Evolutionary conservation across 1,140 invertebrate species (phyloP), one percentile per base, ranked within the genome.

Genomic region (Papilio polytes): DNA sequence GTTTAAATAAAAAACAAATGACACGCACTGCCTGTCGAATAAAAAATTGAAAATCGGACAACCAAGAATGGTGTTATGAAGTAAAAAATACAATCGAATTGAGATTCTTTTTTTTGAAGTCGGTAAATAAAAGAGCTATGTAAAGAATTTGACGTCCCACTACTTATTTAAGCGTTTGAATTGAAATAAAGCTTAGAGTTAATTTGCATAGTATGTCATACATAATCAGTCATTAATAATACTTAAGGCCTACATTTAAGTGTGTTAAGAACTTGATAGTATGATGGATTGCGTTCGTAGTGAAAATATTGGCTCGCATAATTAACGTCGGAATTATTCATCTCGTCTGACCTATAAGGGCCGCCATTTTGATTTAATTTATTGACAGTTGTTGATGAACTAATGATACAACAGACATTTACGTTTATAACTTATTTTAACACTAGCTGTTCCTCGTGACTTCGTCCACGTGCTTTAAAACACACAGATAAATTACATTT

Each of bases 311-410:
- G 59, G 20, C 59, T 63, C 10, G 59, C 9, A 12, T 63, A 63
- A 63, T 63, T 63, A 63, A 63, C 51, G 22, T 63, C 59, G 10
- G 59, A 63, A 63, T 63, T 63, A 63, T 63, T 63, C 59, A 63
- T 63, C 59, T 63, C 53, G 53, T 56, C 59, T 63, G 59, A 63
- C 59, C 59, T 63, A 63, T 56, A 63, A 63, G 59, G 59, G 59
- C 59, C 59, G 59, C 59, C 20, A 63, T 63, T 63, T 63, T 63
- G 59, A 63, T 63, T 63, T 63, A 63, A 63, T 63, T 63, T 63
- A 63, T 63, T 20, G n/a, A 26, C 59, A 26, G 59, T 63, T 36
- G 36, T 36, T 63, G 59, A 63, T 26, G 59, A 63, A 26, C 20
- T 22, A 63, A 63, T 26, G 9, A 63, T 63, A 63, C 10, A 20